phyloP scores from a whole-genome alignment of 37 sponge, comb jelly and placozoan species.

The Amphimedon queenslandica region DNA sequence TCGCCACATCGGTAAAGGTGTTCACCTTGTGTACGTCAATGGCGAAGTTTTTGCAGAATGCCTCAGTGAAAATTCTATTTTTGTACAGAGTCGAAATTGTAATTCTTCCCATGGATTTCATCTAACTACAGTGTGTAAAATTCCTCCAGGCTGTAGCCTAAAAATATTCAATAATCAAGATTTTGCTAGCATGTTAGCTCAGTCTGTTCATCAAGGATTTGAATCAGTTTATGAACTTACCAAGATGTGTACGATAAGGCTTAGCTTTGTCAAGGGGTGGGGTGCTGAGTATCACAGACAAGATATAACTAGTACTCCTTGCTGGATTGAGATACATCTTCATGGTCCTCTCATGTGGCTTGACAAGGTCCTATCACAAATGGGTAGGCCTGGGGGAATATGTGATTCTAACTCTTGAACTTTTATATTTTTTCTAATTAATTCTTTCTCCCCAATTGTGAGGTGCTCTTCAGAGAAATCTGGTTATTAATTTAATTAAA shows the following conservation, averaged over 20 bases:
- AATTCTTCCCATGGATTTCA: slow-evolving; percentile 91
- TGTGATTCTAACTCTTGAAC: not conserved
- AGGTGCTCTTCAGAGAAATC: too few species aligned
- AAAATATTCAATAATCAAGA: slow-evolving; percentile 98
- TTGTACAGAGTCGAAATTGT: slow-evolving; percentile 94
- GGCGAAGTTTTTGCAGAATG: slow-evolving; percentile 97
- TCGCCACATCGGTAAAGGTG: slow-evolving; percentile 94
- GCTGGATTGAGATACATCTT: slow-evolving; percentile 96
- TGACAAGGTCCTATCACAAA: slow-evolving; percentile 88
- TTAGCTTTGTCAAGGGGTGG: slow-evolving; percentile 99
- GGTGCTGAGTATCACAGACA: slow-evolving; percentile 97
- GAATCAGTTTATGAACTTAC: slow-evolving; percentile 90
- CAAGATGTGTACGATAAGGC: slow-evolving; percentile 93
- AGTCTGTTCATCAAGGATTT: slow-evolving; percentile 86
- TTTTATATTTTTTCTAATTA: not conserved
- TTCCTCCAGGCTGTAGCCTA: slow-evolving; percentile 87
- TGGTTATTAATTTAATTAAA: too few species aligned
- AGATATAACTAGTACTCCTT: slow-evolving; percentile 96
- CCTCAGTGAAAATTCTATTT: slow-evolving; percentile 86
- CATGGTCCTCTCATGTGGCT: slow-evolving; percentile 93
- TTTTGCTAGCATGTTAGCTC: slow-evolving; percentile 85
- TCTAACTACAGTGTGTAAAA: slow-evolving; percentile 96
- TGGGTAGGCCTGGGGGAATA: slow-evolving; percentile 20
- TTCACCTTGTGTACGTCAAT: slow-evolving; percentile 91
- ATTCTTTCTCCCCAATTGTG: too few species aligned